Evolutionary conservation across 2,888 invertebrate species (phyloP), one percentile per base, ranked within the genome.

Genomic region (Ceriagrion tenellum): DNA sequence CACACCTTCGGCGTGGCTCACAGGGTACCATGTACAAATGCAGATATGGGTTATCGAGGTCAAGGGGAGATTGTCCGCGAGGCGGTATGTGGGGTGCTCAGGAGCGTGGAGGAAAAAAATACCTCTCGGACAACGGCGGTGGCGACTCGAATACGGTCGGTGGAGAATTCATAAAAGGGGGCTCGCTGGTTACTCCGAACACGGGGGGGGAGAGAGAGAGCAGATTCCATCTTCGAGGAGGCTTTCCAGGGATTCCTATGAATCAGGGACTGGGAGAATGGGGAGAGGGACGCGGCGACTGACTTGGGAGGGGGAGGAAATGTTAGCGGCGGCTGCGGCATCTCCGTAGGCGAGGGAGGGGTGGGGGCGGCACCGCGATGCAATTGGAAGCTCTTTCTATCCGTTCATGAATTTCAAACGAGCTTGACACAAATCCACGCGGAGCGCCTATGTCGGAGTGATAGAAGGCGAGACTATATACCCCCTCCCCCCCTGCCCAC

Each of bases 401-500:
- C 30, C 81, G 81, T 81, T 35, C 81, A 81, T 81, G 81, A 30
- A 81, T 81, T 35, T 81, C 81, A 81, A 81, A 81, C 81, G 35
- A 81, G 81, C 81, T 81, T 81, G 81, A 81, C 81, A 81, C 81
- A 81, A 81, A 81, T 81, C 81, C 81, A 81, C 35, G 30, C 23
- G n/a, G 26, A 35, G 35, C 30, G 81, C 8, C 69, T 35, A 81
- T 35, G 81, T 35, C 30, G 81, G 81, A 81, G n/a, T 81, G 81
- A 81, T 81, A 81, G 13, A 81, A 35, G 81, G 30, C 35, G 81
- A 35, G 81, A 81, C 35, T 35, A 35, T 81, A 16, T 35, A 2
- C 59, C 59, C 59, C 47, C 8, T 4, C 47, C 47, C 47, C 47
- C 47, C 47, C 47, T 8, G 10, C 16, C 81, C 6, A 81, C 81